Conservation (phyloP, 2,797 vertebrate species). For the Philypnodon macrostomus region DNA sequence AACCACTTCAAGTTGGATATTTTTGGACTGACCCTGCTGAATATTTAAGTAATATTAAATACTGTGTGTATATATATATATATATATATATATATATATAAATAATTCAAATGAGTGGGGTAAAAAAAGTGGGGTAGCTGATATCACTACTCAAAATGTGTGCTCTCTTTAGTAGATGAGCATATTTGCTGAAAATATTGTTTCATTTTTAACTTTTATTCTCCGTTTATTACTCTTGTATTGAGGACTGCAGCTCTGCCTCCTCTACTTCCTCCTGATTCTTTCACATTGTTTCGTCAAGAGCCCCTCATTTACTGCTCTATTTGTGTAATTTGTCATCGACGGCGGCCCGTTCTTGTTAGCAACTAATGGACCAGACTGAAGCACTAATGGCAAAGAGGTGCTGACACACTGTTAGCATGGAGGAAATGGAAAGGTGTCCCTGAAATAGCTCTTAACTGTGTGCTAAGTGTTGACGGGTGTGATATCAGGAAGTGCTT, state of each 20-base stretch:
- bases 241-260: conserved; percentile 4
- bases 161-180: no score
- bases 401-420: conserved; percentile 54
- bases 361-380: conserved; percentile 53
- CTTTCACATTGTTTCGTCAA: no score
- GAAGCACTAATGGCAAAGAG: conserved; percentile 45
- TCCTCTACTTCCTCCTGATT: conserved; percentile 32
- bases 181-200: no score
- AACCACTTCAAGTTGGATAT: no score
- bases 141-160: no score
- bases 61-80: no score
- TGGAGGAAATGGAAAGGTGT: conserved; percentile 55
- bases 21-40: no score
- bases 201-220: not conserved
- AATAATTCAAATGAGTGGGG: no score
- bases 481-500: conserved; percentile 29
- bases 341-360: conserved; percentile 36
- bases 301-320: conserved; percentile 28
- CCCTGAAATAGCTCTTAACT: conserved; percentile 65
- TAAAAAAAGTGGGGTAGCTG: no score
- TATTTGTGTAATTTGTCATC: conserved; percentile 44
- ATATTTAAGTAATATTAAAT: no score
- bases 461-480: conserved; percentile 45
- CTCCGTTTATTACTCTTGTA: conserved; percentile 7
- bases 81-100: no score